Conservation (phyloP, 1,140 invertebrate genomes). For the Drosophila lowei region DNA sequence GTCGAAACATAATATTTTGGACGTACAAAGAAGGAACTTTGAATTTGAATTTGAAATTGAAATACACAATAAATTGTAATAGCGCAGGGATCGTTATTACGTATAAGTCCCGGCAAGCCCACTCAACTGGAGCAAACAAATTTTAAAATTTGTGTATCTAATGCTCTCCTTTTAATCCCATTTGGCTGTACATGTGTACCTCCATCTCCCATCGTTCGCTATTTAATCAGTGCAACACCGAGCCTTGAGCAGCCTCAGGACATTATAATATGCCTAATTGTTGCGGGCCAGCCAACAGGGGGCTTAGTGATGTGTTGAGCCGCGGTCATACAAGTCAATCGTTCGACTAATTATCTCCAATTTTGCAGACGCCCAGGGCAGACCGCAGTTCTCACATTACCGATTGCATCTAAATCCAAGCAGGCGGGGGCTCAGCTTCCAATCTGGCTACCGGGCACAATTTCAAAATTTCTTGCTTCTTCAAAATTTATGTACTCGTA, state of each 20-base stretch:
- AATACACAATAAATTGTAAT: too few relatives aligned
- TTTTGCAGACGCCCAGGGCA: constrained; percentile 14
- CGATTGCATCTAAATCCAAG: constrained; percentile 14
- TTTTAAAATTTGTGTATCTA: too few relatives aligned
- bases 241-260: background rate
- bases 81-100: too few relatives aligned
- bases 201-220: background rate
- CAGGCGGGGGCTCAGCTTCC: background rate
- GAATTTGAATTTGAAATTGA: too few relatives aligned
- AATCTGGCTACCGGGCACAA: too few relatives aligned
- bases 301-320: constrained; percentile 16
- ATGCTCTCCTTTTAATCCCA: too few relatives aligned
- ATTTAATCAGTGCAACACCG: constrained; percentile 3
- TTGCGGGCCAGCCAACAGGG: background rate
- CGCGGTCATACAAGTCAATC: constrained; percentile 21
- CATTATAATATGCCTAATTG: constrained; percentile 25
- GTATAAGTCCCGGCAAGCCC: too few relatives aligned
- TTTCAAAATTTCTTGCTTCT: constrained; percentile 1
- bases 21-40: too few relatives aligned
- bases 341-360: constrained; percentile 44
- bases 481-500: background rate
- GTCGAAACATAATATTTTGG: background rate
- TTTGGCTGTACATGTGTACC: too few relatives aligned
- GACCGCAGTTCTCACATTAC: constrained; percentile 19
- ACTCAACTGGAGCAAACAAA: too few relatives aligned